Base-by-base conservation (phyloP, 1,140 invertebrate species). In the Papilio helenus region DNA sequence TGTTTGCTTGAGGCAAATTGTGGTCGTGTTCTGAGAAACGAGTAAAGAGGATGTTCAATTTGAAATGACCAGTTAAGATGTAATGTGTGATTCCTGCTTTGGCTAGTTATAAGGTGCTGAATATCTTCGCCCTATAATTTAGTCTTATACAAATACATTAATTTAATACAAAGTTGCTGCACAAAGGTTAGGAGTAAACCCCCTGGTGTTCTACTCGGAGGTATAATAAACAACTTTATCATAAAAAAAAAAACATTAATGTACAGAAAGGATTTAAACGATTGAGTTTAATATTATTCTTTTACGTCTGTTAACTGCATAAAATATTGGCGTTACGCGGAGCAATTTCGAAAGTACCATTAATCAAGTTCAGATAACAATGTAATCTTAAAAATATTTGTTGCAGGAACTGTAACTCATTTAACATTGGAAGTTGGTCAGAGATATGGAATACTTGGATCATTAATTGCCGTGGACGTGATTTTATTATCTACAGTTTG, bases 41-140 rank as follows among this genome's bases (percentile, higher is more conserved):
- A 65, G 55, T 88, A 89, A 89, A 84, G 80, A 89, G 86, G 86
- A 89, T 82, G 81, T 88, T 84, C 85, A 76, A 83, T 84, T 82
- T 83, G 74, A 81, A 86, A 89, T 89, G 85, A 84, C 80, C 83
- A 79, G 71, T 81, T 81, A 84, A 84, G 81, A 86, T 79, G 79
- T 80, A 80, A 80, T 82, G 82, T 78, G 29, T 34, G 16, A 78
- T 76, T 39, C 72, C 2, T 39, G 26, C 1, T 26, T 65, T 65
- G 68, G 12, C n/a, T 29, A 14, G 26, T 39, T 26, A 26, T 65
- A 46, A 44, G 44, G n/a, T 26, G n/a, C n/a, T 65, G 5, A 65
- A 4, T 12, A 26, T 46, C 14, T 46, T 12, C 10, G 12, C 12
- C 14, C 46, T 49, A 49, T 8, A 16, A 49, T 49, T 18, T 49